Conservation (phyloP, 2,113 vertebrate species). For the Rhegmatorhina hoffmannsi region DNA sequence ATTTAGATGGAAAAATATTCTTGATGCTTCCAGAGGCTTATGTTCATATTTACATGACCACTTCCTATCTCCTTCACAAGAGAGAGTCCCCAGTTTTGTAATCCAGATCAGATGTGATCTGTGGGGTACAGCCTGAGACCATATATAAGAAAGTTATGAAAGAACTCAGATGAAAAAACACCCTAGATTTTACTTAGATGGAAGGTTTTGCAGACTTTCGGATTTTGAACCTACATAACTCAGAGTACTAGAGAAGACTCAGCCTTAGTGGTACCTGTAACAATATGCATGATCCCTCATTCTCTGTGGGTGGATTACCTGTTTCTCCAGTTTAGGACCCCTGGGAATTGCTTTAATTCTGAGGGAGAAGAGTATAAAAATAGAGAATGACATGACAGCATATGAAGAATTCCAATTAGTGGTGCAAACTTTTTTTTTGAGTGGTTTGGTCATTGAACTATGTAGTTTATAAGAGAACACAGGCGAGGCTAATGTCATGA, state of each 20-base stretch:
- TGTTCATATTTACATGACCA: not conserved
- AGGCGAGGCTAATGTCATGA: not conserved
- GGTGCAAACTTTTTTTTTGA: not conserved
- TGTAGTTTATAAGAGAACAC: not conserved
- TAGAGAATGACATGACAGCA: not conserved
- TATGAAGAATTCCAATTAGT: not conserved
- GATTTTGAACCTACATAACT: not conserved
- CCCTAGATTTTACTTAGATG: not conserved
- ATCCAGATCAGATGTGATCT: not conserved
- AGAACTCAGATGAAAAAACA: not conserved
- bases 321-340: not conserved
- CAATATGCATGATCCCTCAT: not conserved
- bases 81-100: not conserved
- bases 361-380: not conserved
- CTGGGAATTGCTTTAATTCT: not conserved
- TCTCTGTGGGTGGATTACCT: not conserved
- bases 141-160: not conserved
- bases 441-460: not conserved
- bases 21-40: not conserved
- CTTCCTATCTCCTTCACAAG: not conserved
- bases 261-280: accelerated
- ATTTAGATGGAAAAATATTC: not conserved
- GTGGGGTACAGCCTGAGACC: not conserved
- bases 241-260: not conserved
- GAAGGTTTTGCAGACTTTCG: not conserved